These are phyloP conservation scores for Drosophila grimshawi DNA, from an alignment of 1,140 invertebrate genomes.

Conservation along the genomic window DNA sequence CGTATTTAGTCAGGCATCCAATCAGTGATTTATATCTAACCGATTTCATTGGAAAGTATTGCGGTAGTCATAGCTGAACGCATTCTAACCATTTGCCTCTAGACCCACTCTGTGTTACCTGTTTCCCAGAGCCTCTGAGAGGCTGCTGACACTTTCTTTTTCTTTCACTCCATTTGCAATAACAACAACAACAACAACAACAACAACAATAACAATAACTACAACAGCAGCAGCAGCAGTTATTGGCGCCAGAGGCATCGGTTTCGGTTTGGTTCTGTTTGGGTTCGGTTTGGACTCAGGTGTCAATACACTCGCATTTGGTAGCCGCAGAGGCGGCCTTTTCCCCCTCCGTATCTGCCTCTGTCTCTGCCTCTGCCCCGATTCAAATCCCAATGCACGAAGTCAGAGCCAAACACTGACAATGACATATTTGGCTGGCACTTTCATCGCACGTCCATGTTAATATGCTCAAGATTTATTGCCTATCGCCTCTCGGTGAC, in stretches of 20 bases:
- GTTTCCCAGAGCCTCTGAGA: constrained; percentile 37
- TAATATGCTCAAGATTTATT: constrained; percentile 80
- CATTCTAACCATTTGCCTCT: constrained; percentile 28
- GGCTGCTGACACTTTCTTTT: constrained; percentile 57
- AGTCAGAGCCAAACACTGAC: constrained; percentile 54
- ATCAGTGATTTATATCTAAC: constrained; percentile 66
- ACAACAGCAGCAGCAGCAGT: constrained; percentile 5
- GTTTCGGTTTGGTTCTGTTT: constrained; percentile 40
- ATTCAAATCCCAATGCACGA: constrained; percentile 27
- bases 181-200: constrained; percentile 19
- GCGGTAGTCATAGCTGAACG: constrained; percentile 16
- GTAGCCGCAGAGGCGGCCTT: constrained; percentile 66
- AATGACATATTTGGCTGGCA: constrained; percentile 82
- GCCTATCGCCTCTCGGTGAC: constrained; percentile 48
- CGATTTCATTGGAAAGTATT: constrained; percentile 62
- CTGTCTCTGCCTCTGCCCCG: constrained; percentile 8
- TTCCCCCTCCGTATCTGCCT: constrained; percentile 3
- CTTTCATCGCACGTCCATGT: constrained; percentile 82
- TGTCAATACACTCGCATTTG: constrained; percentile 72
- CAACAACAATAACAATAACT: neutral
- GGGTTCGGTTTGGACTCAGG: constrained; percentile 56
- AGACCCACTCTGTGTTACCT: constrained; percentile 39
- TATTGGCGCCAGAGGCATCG: constrained; percentile 41
- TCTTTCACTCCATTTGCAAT: constrained; percentile 41
- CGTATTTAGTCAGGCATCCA: constrained; percentile 37